These are phyloP conservation scores for Chironomus striatipennis DNA, from an alignment of 1,140 invertebrate genomes.

Conservation along the genomic window DNA sequence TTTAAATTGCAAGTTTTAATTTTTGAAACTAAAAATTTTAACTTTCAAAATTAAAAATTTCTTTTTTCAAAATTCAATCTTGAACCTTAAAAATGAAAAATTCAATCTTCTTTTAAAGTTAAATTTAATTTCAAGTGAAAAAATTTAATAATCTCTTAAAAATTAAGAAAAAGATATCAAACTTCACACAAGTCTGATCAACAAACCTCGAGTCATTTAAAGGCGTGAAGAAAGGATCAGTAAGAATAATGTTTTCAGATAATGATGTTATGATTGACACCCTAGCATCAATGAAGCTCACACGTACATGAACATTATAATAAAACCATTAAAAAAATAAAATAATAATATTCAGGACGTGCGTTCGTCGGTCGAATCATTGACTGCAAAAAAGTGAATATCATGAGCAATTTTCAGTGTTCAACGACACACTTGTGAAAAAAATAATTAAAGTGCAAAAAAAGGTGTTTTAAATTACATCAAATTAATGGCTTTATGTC, in stretches of 20 bases:
- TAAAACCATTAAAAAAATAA: conserved; percentile 21
- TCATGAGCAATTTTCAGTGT: background rate
- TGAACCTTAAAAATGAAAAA: too few species aligned
- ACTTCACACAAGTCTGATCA: too few species aligned
- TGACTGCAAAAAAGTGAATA: background rate
- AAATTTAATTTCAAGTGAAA: too few species aligned
- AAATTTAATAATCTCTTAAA: too few species aligned
- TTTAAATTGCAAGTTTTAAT: too few species aligned
- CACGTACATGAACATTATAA: background rate
- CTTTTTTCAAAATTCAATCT: too few species aligned
- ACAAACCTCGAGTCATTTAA: too few species aligned
- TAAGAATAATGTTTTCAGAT: background rate
- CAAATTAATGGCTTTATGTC: conserved; percentile 20
- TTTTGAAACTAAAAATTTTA: too few species aligned
- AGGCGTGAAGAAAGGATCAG: too few species aligned
- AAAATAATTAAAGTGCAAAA: conserved; percentile 12
- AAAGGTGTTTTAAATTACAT: background rate
- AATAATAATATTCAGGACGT: conserved; percentile 2
- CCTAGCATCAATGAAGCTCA: background rate
- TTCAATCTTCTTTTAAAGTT: too few species aligned
- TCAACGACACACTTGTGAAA: background rate
- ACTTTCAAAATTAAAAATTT: too few species aligned
- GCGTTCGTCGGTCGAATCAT: background rate
- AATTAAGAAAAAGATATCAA: too few species aligned
- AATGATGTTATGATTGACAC: conserved; percentile 23